Conservation (phyloP, 1,140 invertebrate genomes). For the Heliconius congener region DNA sequence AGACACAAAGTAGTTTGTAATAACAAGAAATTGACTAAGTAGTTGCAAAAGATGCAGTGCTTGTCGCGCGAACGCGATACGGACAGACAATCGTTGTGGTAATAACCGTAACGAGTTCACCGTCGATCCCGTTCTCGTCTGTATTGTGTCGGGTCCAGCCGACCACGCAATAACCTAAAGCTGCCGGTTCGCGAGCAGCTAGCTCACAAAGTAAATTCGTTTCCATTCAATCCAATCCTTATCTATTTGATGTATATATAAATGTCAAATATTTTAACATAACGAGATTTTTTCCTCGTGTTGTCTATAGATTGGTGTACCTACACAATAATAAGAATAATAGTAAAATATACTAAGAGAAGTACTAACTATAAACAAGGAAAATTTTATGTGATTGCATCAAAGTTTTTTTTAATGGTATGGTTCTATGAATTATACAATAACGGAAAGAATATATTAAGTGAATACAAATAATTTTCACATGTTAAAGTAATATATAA, state of each 20-base stretch:
- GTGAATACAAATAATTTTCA: neutral
- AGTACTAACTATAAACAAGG: neutral
- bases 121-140: slow-evolving; percentile 57
- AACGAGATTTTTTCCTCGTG: neutral
- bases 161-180: slow-evolving; percentile 46
- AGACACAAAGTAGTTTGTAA: slow-evolving; percentile 30
- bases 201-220: slow-evolving; percentile 27
- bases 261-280: neutral
- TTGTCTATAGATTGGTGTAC: neutral
- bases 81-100: slow-evolving; percentile 60
- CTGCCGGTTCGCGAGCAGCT: slow-evolving; percentile 16
- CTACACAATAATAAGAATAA: neutral
- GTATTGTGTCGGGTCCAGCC: slow-evolving; percentile 58
- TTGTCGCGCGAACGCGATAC: slow-evolving; percentile 48
- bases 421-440: neutral
- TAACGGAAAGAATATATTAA: neutral
- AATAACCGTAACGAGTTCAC: slow-evolving; percentile 68
- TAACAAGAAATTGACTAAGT: slow-evolving; percentile 50
- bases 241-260: neutral
- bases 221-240: slow-evolving; percentile 22
- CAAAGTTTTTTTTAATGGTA: neutral
- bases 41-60: slow-evolving; percentile 39
- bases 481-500: too few species aligned
- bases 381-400: neutral
- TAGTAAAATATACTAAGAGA: neutral